Evolutionary conservation across 2,113 vertebrate species (phyloP), one percentile per base, ranked within the genome.

Genomic region (Thryonomys swinderianus): DNA sequence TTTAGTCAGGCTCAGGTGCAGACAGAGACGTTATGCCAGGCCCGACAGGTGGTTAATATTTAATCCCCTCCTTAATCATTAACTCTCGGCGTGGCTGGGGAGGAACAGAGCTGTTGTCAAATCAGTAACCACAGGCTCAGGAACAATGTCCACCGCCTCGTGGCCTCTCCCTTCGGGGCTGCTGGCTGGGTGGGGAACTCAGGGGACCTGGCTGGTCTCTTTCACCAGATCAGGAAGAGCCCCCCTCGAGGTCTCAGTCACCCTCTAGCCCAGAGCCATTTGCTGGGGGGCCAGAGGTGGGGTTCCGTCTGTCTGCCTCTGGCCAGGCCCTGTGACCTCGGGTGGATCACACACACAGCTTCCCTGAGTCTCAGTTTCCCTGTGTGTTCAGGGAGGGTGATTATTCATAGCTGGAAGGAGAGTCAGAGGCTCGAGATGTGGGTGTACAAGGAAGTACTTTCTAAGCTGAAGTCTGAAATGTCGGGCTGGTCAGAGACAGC

Each of bases 61-160:
- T 97, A 97, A 97, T 97, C 96, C 83, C 90, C 69, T 95, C 73
- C 95, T 96, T 97, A 97, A 97, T 97, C 96, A 97, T 97, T 97
- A 97, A 97, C 95, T 93, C 94, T 23, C 48, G 6, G 59, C 71
- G 95, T 78, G 96, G 71, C 92, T 85, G 61, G 48, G 67, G 81
- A 94, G 92, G 71, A 91, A 88, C 25, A 7, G 61, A 42, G 66
- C 88, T 92, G 81, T 95, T 90, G 88, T 96, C 95, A 95, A 97
- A 97, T 97, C 96, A 96, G 96, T 97, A 95, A 96, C 93, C 97
- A 90, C 82, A 62, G 71, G 64, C 53, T n/a, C 0, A 4, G 92
- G 96, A 94, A 96, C 94, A 97, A 95, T 87, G 96, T 96, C 90
- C 96, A 94, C 83, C 42, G 83, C 53, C 53, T 17, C 55, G 5